Evolutionary conservation across 2,113 vertebrate species (phyloP), one percentile per base, ranked within the genome.

Genomic region (Chelonoidis abingdonii): DNA sequence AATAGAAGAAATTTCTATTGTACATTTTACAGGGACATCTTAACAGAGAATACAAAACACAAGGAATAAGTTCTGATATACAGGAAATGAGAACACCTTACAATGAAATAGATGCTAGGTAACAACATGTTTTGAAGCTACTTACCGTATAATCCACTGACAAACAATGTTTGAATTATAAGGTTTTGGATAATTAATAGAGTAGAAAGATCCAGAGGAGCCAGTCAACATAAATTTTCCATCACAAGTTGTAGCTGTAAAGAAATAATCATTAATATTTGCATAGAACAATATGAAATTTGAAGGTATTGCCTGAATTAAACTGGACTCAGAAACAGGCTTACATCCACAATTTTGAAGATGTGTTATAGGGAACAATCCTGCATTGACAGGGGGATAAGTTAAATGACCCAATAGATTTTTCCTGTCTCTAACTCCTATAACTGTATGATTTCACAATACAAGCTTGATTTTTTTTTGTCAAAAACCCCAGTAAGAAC

Each of bases 61-160:
- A 91, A 21, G 1, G 1, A 41, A 35, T 52, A 80, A 53, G 8
- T 11, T 7, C 8, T 90, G 17, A 81, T 35, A 1, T 72, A 17
- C 7, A 89, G 47, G 72, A 92, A 95, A 79, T 2, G 75, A 69
- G 31, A 80, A 89, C 1, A 62, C 2, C 7, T 90, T 10, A 29
- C 79, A 80, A 84, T 81, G 0, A 65, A 81, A 84, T 69, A 92
- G 65, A 85, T 0, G 0, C 41, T 83, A 84, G 2, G 7, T 83
- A 85, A 10, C 62, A 87, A 85, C 89, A 38, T 12, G 76, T 52
- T 93, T 50, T 41, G 65, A 96, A 90, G 57, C 52, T 4, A 10
- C 95, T 98, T 98, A 99, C 98, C 65, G 29, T 98, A 99, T 98
- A 94, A 98, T 98, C 98, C 98, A 99, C 5, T 84, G 97, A 59